Base-by-base conservation (phyloP, 1,140 invertebrate genomes). In the Thalassaphorura encarpata region DNA sequence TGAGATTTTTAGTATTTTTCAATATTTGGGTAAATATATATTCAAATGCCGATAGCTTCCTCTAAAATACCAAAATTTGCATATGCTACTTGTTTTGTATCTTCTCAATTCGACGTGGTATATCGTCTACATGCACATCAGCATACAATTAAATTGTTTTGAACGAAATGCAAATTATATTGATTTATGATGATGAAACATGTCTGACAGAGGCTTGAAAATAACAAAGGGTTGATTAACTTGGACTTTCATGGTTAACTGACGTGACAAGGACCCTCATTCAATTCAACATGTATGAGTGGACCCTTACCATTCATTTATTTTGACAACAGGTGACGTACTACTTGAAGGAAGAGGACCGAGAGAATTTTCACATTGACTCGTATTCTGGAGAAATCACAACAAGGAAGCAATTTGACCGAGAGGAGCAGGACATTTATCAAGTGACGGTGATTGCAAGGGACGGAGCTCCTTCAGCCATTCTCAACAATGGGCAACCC, bases 381-480 rank as follows among this genome's bases (percentile, higher is more conserved):
- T 71, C 73, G 2, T 63, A 81, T 16, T 89, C 85, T n/a, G 89
- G 89, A 16, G 85, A 86, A 60, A 88, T 93, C 26, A 89, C 82
- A 0, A 89, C 88, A 0, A 66, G 78, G 24, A 77, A 77, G 13
- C 77, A 73, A 24, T 90, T 94, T 67, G 88, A 93, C 70, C 77
- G 89, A 54, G 89, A 94, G 73, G 69, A 77, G 19, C 77, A 81
- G 48, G 81, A 82, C 62, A 80, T 83, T 40, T 92, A 90, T 67
- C 84, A 84, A 63, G 81, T 94, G 0, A 87, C 83, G 67, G 85
- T 94, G 0, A 81, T 83, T 57, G 89, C 88, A 0, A 82, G 77
- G 0, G 89, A 94, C 69, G 89, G 87, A 69, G 85, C 84, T 0
- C 84, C 85, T 0, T 89, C 87, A 11, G 83, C 84, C n/a, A 67